Evolutionary conservation across 2,797 vertebrate species (phyloP), one percentile per base, ranked within the genome.

Genomic region (Chromobotia macracanthus): DNA sequence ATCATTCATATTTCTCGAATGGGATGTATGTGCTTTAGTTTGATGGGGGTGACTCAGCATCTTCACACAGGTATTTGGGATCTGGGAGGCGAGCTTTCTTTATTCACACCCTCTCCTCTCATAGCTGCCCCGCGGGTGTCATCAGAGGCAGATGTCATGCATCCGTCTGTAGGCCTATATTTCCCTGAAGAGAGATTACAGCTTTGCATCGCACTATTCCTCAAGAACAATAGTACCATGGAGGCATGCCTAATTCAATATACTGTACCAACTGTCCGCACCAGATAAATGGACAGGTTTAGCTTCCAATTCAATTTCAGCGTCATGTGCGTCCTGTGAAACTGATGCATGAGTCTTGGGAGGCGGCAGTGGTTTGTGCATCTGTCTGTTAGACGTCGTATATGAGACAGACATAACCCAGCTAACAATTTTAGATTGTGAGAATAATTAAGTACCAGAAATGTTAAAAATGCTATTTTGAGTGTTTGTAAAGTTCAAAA

Each of bases 241-340:
- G 60, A 68, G 70, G 66, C 72, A 56, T 38, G n/a, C 67, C 58
- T 72, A 72, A 80, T 72, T 53, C 77, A 65, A 38, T 82, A 72
- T 72, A 81, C 71, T 80, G 77, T 80, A 81, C 70, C 75, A 75
- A 78, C 66, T 51, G 65, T 69, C 21, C 51, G 38, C 44, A 0
- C 69, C 31, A 69, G 71, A 75, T 81, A 79, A 83, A 80, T 82
- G 71, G 80, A 31, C n/a, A 28, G 64, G 56, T 80, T 83, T 72
- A 70, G 25, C 58, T 69, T 73, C 80, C 35, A 50, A 31, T 80
- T 81, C 56, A 61, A 66, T 66, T 67, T 82, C 21, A 64, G 70
- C 19, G 53, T 38, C 41, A 69, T 61, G 66, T 63, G 31, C 21
- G 15, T 79, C 28, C 41, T 51, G 28, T 35, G 68, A 77, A 79